These are phyloP conservation scores for Bhutanitis thaidina DNA, from an alignment of 2,888 invertebrate species.

Conservation along the genomic window DNA sequence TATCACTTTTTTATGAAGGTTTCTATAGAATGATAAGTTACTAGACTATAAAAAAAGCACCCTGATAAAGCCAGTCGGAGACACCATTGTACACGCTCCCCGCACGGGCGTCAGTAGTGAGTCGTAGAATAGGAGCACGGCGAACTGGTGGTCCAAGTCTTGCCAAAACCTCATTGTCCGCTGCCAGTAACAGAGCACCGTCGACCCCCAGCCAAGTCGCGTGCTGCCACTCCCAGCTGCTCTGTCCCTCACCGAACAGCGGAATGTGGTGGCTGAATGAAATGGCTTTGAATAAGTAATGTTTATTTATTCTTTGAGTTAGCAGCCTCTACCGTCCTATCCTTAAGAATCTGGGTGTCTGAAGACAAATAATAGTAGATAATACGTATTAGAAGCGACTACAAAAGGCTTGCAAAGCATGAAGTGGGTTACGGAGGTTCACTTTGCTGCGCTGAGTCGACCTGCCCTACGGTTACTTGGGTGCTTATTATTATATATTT, in stretches of 20 bases:
- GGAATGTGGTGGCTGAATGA: slow-evolving; percentile 89
- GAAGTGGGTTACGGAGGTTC: too few relatives aligned
- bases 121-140: slow-evolving; percentile 81
- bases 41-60: slow-evolving; percentile 59
- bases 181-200: slow-evolving; percentile 88
- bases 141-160: slow-evolving; percentile 85
- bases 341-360: too few relatives aligned
- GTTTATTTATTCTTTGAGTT: too few relatives aligned
- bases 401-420: too few relatives aligned
- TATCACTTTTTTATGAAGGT: too few relatives aligned
- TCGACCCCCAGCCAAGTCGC: slow-evolving; percentile 91
- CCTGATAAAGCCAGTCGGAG: slow-evolving; percentile 98
- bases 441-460: too few relatives aligned
- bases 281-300: background rate
- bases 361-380: too few relatives aligned
- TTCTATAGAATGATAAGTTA: too few relatives aligned
- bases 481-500: too few relatives aligned
- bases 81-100: slow-evolving; percentile 94
- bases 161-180: slow-evolving; percentile 94
- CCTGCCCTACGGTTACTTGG: too few relatives aligned
- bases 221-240: slow-evolving; percentile 86
- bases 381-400: too few relatives aligned
- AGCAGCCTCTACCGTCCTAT: too few relatives aligned
- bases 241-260: slow-evolving; percentile 87
- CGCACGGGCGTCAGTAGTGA: slow-evolving; percentile 88